Evolutionary conservation across 1,140 invertebrate species (phyloP), one percentile per base, ranked within the genome.

Genomic region (Drosophila sp.): DNA sequence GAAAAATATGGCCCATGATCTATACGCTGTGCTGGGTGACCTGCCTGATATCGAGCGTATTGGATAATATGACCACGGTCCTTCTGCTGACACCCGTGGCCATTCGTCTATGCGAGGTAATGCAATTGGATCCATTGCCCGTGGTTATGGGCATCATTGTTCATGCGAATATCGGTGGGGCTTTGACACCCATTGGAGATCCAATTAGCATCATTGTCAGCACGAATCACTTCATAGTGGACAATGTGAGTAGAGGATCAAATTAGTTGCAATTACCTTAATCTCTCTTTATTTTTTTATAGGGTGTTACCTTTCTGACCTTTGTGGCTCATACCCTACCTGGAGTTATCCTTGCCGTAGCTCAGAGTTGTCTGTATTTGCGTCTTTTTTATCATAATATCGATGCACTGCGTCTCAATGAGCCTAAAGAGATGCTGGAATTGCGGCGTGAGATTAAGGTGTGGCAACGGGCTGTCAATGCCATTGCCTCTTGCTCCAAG

Each of bases 151-250:
- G 94, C 10, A 94, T 95, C 84, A 94, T 97, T 10, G 93, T 97
- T 38, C 96, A 96, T 81, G 96, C 96, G 0, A 97, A 97, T 75
- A 96, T 97, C 72, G 96, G 96, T 1, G 96, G 96, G 1, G 94
- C 96, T 1, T 93, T 95, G 2, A 97, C 96, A 1, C 96, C 96
- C 0, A 94, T 97, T 33, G 96, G 96, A 0, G 96, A 97, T 92
- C 96, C 96, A 7, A 96, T 96, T 0, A 97, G 97, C 91, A 96
- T 97, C 6, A 97, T 97, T 62, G 96, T 97, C 4, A 94, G 95
- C n/a, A 95, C 94, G 0, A 95, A 96, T 93, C 90, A 91, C 38
- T 93, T 93, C n/a, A 94, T 96, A 27, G 91, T 93, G 8, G 92
- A 93, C 57, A 93, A 93, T 66, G 95, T 95, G 91, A 80, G 90